phyloP scores from a whole-genome alignment of 1,140 invertebrate species.

The Plutomurus gul region DNA sequence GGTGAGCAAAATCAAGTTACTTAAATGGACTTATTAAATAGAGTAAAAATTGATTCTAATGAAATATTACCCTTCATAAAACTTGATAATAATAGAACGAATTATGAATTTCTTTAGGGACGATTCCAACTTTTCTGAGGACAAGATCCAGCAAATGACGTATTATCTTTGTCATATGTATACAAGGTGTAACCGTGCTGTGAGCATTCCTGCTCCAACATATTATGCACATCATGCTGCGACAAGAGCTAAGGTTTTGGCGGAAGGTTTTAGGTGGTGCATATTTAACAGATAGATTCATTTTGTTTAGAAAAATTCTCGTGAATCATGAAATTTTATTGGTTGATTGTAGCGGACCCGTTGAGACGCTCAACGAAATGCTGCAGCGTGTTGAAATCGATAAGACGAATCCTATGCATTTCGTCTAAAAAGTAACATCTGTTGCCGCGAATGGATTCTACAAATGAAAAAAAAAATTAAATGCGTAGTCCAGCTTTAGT shows the following conservation, averaged over 20 bases:
- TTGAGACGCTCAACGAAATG: background rate
- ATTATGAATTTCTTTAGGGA: conserved; percentile 69
- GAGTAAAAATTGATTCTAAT: background rate
- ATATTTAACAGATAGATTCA: background rate
- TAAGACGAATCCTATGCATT: conserved; percentile 41
- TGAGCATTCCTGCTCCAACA: conserved; percentile 63
- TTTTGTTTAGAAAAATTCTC: background rate
- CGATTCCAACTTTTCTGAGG: conserved; percentile 59
- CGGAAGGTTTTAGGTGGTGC: conserved; percentile 10
- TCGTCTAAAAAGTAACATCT: too few relatives aligned
- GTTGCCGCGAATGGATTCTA: too few relatives aligned
- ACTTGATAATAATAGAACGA: too few relatives aligned
- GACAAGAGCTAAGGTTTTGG: conserved; percentile 55
- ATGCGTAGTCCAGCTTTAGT: too few relatives aligned
- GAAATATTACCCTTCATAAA: too few relatives aligned
- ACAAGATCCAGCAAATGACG: conserved; percentile 61
- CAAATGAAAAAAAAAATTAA: too few relatives aligned
- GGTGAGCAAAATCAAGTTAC: background rate
- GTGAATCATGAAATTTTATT: background rate
- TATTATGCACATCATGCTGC: conserved; percentile 65
- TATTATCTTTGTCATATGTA: conserved; percentile 63
- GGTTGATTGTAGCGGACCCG: background rate
- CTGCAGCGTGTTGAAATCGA: background rate
- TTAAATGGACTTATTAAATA: background rate
- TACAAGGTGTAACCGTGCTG: conserved; percentile 61